phyloP scores from a whole-genome alignment of 2,888 invertebrate species.

The Rhagium mordax region DNA sequence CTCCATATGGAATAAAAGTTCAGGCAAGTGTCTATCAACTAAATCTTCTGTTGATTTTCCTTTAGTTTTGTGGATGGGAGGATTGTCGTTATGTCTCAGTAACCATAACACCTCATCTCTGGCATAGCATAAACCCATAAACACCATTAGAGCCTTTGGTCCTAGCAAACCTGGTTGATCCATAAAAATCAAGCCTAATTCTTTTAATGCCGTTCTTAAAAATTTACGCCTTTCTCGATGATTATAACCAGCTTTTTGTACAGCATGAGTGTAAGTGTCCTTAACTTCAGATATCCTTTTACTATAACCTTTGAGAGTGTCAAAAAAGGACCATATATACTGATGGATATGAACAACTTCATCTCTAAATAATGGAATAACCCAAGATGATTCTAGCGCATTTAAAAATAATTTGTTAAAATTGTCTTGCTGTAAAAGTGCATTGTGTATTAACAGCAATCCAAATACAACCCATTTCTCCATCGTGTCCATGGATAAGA shows the following conservation, averaged over 20 bases:
- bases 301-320: conserved; percentile 93
- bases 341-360: conserved; percentile 97
- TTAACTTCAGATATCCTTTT: conserved; percentile 96
- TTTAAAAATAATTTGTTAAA: conserved; percentile 92
- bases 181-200: conserved; percentile 93
- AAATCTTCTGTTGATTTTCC: conserved; percentile 90
- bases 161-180: conserved; percentile 98
- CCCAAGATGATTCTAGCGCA: conserved; percentile 95
- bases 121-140: conserved; percentile 96
- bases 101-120: conserved; percentile 99
- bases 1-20: conserved; percentile 98
- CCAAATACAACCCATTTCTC: conserved; percentile 99
- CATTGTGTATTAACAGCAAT: conserved; percentile 90
- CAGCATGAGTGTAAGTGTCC: conserved; percentile 92
- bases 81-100: conserved; percentile 95
- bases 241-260: conserved; percentile 91
- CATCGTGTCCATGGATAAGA: conserved; percentile 93
- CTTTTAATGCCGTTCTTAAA: conserved; percentile 94
- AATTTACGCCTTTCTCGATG: conserved; percentile 98
- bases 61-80: conserved; percentile 89
- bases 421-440: conserved; percentile 81
- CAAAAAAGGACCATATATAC: conserved; percentile 93
- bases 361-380: conserved; percentile 94
- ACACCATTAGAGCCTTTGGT: conserved; percentile 96
- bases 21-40: conserved; percentile 96